Base-by-base conservation (phyloP, 2,797 vertebrate genomes). In the Parauchenoglanis ngamensis region DNA sequence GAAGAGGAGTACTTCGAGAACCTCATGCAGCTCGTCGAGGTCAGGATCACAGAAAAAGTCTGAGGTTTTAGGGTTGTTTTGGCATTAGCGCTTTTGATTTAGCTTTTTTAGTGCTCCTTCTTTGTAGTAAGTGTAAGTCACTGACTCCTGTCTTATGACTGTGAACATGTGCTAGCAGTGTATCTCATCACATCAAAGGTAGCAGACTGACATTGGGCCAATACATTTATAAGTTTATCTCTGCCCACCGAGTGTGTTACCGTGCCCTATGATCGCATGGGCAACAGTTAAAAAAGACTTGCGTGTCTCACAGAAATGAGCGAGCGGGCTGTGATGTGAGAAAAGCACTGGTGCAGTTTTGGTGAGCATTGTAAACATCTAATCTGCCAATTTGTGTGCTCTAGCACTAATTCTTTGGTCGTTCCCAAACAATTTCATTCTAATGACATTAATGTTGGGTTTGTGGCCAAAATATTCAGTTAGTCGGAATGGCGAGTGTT, bases 1-100 rank as follows among this genome's bases (percentile, higher is more conserved):
- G 97, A 98, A 57, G 98, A 99, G 89, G 96, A 93, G 72, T 99
- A 94, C 94, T 99, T 99, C 0, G 97, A 98, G 81, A 99, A 99
- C 93, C 97, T 99, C 92, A 99, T 99, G 98, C 98, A 99, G 94
- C 96, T 99, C 89, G 98, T 99, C 79, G 98, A 99, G 97, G 98
- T 99, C 88, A 95, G 94, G 8, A 28, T 61, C 40, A 28, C 31
- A 21, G 4, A 80, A 8, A 54, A 28, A 68, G 19, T 11, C 12
- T n/a, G 25, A 13, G 56, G 1, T 40, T 80, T 59, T 13, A 5
- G 1, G 19, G 1, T 44, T 76, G 1, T 77, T 56, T 31, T 28
- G 2, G 46, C n/a, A 10, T 25, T 44, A 7, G 35, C 10, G 44
- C 7, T 44, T 75, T 44, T 0, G 35, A n/a, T n/a, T 25, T 75